Evolutionary conservation across 1,140 invertebrate species (phyloP), one percentile per base, ranked within the genome.

Genomic region (Camponotus floridanus): DNA sequence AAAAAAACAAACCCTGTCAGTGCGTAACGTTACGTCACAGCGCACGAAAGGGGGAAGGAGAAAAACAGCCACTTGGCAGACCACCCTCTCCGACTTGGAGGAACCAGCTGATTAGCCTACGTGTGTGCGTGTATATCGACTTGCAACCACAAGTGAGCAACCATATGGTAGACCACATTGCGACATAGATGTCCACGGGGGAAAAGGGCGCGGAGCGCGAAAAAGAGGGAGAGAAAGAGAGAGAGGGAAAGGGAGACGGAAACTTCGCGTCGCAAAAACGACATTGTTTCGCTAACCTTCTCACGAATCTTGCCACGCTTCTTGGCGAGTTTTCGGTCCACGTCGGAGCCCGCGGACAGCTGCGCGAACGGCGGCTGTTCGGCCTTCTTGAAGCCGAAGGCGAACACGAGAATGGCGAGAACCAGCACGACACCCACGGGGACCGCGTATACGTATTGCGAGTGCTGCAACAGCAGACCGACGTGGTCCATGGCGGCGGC

Each of bases 321-420:
- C 93, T 97, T 97, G 78, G 95, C 94, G 81, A 96, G 95, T 94
- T 97, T 97, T 90, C 96, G 96, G 87, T 97, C 96, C 88, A 96
- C 96, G 85, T 94, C 94, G 64, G 95, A 92, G 70, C 95, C 92
- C 76, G 95, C 92, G 6, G 96, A 95, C 51, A 97, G 94, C 91
- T 97, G 97, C 90, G 96, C 96, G 91, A 97, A 97, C 88, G 96
- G 96, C 89, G 97, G 97, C 93, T 97, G 96, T 92, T 97, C 96
- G 70, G 97, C 96, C 87, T 96, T 96, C 94, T 97, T 96, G 93
- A 97, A 97, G 76, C 97, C 97, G 93, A 97, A 97, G 76, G 95
- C 96, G 95, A 97, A 97, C 88, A 97, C 96, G 80, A 97, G 94
- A 74, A 97, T 94, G 84, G 96, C 96, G 87, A 95, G 96, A 88